Percentiles rank a stretch among this genome's conserved stretches.
These are phyloP conservation scores for Marmota monax DNA, from an alignment of 2,113 vertebrate genomes.

Conservation along the genomic window DNA sequence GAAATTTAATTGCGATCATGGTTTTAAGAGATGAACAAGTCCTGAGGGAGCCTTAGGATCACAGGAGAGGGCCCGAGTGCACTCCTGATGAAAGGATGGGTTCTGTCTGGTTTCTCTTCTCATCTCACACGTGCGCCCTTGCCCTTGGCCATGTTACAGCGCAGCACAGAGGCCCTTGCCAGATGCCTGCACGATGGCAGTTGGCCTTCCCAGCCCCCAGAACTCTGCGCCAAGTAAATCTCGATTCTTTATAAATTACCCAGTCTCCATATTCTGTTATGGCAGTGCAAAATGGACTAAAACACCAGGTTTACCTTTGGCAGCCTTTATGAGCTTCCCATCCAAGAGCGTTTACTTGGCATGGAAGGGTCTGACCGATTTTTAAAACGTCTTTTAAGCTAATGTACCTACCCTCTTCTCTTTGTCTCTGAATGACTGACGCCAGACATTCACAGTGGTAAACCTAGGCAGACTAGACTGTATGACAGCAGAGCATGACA, in stretches of 20 bases:
- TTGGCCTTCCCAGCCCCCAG: background rate
- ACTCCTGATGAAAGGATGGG: background rate
- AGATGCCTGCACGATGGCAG: background rate
- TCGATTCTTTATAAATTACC: background rate
- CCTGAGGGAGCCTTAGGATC: background rate
- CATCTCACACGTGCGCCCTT: background rate
- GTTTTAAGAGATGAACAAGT: background rate
- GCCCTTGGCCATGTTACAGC: background rate
- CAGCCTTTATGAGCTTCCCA: background rate
- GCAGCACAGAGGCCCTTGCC: background rate
- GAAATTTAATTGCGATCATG: background rate
- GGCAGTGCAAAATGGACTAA: background rate
- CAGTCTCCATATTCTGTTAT: background rate
- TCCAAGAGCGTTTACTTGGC: background rate
- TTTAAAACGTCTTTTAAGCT: background rate
- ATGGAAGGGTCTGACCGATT: background rate
- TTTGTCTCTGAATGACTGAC: background rate
- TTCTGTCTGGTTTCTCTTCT: background rate
- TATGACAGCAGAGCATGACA: background rate
- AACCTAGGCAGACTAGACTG: background rate
- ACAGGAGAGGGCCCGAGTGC: too few relatives aligned
- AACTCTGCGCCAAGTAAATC: background rate
- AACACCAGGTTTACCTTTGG: background rate
- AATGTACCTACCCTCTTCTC: background rate
- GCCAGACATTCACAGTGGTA: background rate